Evolutionary conservation across 2,797 vertebrate species (phyloP).

Genomic region (Cercopithecus neglectus): DNA sequence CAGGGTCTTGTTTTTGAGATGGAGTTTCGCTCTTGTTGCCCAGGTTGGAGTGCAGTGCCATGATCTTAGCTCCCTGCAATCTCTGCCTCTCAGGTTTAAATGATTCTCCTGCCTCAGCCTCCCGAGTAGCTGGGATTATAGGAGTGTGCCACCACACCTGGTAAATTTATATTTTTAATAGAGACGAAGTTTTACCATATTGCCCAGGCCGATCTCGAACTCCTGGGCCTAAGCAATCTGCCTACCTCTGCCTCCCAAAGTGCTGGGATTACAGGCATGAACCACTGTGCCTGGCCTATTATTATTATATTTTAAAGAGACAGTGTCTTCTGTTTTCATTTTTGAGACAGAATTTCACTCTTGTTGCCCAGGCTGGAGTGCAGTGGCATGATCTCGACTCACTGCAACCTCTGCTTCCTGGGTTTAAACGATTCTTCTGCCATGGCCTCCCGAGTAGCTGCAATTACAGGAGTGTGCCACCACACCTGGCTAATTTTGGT

Average conservation of each 20-base stretch:
- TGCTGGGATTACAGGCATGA: neutral
- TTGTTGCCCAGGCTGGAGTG: neutral
- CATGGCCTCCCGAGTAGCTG: neutral
- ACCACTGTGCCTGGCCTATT: neutral
- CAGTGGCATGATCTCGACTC: neutral
- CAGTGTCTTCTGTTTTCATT: neutral
- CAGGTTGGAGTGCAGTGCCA: neutral
- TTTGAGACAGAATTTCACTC: neutral
- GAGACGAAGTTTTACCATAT: neutral
- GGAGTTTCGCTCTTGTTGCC: neutral
- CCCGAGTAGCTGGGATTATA: neutral
- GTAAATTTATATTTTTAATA: neutral
- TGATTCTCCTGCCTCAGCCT: neutral
- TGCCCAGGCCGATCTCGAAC: neutral
- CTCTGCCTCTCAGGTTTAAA: neutral
- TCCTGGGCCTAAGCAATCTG: neutral
- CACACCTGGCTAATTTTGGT: neutral
- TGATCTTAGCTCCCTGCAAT: neutral
- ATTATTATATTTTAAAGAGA: neutral
- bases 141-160: neutral
- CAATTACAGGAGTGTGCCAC: neutral
- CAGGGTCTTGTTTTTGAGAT: no score
- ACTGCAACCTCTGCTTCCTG: neutral
- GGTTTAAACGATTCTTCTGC: neutral
- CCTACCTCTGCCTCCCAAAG: neutral